Percentiles rank a stretch among this genome's conserved stretches.
Evolutionary conservation across 1,140 invertebrate species (phyloP).

Genomic region (Zophobas morio): DNA sequence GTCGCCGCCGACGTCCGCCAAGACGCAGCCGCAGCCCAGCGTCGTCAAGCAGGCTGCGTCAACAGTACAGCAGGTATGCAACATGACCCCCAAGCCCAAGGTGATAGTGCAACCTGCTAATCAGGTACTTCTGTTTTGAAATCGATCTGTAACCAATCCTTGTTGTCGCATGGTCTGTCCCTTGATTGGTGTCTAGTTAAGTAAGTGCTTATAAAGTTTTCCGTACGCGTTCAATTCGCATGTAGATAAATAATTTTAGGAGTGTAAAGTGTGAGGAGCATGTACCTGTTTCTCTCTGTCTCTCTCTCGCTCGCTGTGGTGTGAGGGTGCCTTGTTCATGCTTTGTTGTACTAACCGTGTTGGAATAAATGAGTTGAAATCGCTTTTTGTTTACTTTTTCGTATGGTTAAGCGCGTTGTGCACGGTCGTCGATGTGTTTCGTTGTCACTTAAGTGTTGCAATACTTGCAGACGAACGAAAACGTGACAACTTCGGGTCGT

Average conservation of each 20-base stretch:
- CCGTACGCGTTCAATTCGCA: not conserved
- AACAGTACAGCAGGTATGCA: conserved; percentile 65
- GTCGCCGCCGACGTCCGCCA: conserved; percentile 20
- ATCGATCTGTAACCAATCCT: conserved; percentile 20
- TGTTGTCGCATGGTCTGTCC: conserved; percentile 27
- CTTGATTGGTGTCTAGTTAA: conserved; percentile 20
- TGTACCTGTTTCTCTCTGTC: not conserved
- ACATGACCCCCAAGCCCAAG: conserved; percentile 59
- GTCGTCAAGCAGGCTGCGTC: conserved; percentile 45
- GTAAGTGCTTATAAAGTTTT: conserved; percentile 8
- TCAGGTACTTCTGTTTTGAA: conserved; percentile 52
- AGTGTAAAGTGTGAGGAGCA: conserved; percentile 30
- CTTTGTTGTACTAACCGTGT: conserved; percentile 32
- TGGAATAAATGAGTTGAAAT: conserved; percentile 34
- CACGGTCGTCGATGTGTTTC: conserved; percentile 20
- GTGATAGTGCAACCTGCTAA: conserved; percentile 60
- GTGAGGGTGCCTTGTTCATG: conserved; percentile 21
- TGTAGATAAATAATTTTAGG: conserved; percentile 2
- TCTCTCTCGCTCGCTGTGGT: not conserved
- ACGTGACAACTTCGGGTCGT: conserved; percentile 50
- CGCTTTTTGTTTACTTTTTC: conserved; percentile 25
- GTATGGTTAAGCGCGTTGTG: conserved; percentile 1
- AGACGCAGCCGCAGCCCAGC: conserved; percentile 37
- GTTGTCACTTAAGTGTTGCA: conserved; percentile 24
- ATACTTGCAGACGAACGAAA: conserved; percentile 52